Base-by-base conservation (phyloP, 2,113 vertebrate genomes). In the Microcebus murinus region DNA sequence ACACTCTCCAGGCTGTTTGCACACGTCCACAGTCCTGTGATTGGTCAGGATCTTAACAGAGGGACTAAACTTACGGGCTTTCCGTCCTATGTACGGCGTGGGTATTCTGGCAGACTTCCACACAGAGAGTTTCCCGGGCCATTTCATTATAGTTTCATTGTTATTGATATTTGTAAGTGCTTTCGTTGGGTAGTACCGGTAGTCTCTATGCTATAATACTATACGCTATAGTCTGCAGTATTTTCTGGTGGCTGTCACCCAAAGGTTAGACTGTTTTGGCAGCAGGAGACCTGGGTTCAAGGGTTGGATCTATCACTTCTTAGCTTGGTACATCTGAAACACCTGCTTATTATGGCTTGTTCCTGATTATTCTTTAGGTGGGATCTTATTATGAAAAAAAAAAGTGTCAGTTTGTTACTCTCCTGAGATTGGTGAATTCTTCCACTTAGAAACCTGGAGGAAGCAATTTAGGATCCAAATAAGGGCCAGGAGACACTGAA, bases 131-230 rank as follows among this genome's bases (percentile, higher is more conserved):
- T 87, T 89, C 83, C 74, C 21, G 48, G 8, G 61, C 73, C 34
- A 20, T 85, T 68, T 94, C 25, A 76, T 36, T 87, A 48, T 39
- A 59, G 34, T 92, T 93, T 20, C 12, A 27, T 59, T 73, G 57
- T 86, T 59, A 79, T 55, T 61, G 68, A 59, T 91, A 36, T 96
- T 71, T 96, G 8, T 88, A 57, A 91, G 55, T 90, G 59, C 42
- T 77, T 92, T 39, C 34, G 34, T 73, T 92, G 59, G 31, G 6
- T 11, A 36, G n/a, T 45, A 45, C 45, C 45, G 8, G 45, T 25
- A 65, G 73, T 88, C 50, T 91, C 4, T 55, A 5, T 76, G 3
- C 36, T 36, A 36, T 36, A 36, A 36, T 36, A 36, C 36, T 36
- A 36, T 89, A 31, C 20, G 21, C 20, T 14, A 31, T 84, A 59